These are phyloP conservation scores for Hydractinia symbiolongicarpus DNA, from an alignment of 30 jellyfish, hydroid and myxozoan genomes.

Conservation along the genomic window DNA sequence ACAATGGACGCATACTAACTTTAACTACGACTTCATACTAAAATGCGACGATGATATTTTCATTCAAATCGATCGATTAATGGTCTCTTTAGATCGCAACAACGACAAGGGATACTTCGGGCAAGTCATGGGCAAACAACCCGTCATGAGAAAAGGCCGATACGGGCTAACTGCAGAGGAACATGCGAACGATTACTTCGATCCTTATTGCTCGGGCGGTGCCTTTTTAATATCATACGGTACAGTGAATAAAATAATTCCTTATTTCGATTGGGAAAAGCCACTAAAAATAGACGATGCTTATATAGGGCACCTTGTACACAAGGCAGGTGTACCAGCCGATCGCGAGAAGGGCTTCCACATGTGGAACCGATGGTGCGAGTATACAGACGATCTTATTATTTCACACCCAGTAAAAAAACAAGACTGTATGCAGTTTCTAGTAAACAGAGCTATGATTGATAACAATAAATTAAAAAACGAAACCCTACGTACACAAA, in stretches of 20 bases:
- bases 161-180: constrained; percentile 28
- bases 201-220: constrained; percentile 49
- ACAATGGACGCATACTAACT: constrained; percentile 5
- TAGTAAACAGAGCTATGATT: constrained; percentile 19
- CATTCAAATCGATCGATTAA: constrained; percentile 1
- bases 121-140: background rate
- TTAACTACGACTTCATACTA: constrained; percentile 12
- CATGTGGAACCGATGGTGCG: constrained; percentile 35
- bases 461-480: background rate
- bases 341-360: constrained; percentile 12
- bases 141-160: constrained; percentile 27
- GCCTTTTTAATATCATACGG: constrained; percentile 31
- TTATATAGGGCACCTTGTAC: constrained; percentile 22
- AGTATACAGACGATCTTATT: constrained; percentile 22
- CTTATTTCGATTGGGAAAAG: constrained; percentile 13
- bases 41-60: constrained; percentile 46
- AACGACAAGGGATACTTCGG: constrained; percentile 8
- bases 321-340: constrained; percentile 32
- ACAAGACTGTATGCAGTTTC: constrained; percentile 28
- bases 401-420: constrained; percentile 32
- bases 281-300: constrained; percentile 34
- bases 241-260: constrained; percentile 15
- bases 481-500: background rate
- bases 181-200: constrained; percentile 17
- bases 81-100: background rate